A percentile compares a stretch with the other conserved stretches of the same genome.
phyloP scores from a whole-genome alignment of 1,140 invertebrate genomes.

The Dendrolimus kikuchii region DNA sequence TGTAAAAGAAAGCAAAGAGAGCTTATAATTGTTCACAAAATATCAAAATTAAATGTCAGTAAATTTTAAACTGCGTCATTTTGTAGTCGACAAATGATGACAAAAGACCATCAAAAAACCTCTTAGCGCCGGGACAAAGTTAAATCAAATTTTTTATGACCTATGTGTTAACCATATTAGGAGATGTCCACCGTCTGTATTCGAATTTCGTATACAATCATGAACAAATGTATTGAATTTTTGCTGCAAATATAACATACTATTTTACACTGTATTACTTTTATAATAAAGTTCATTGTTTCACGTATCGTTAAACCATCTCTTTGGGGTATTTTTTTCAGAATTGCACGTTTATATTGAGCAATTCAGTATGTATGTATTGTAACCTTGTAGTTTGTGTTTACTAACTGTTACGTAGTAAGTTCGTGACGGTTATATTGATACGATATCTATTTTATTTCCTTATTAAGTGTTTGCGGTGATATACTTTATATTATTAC shows the following conservation, averaged over 20 bases:
- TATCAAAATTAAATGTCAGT: too few species aligned
- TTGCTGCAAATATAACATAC: too few species aligned
- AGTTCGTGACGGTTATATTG: constrained; percentile 5
- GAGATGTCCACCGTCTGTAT: background rate
- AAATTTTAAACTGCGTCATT: too few species aligned
- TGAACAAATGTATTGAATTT: too few species aligned
- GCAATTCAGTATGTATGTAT: background rate
- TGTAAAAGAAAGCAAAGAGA: too few species aligned
- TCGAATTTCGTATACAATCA: too few species aligned
- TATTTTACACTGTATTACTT: too few species aligned
- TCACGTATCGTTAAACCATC: background rate
- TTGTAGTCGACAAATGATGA: background rate
- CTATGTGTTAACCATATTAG: constrained; percentile 26
- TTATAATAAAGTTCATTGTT: too few species aligned
- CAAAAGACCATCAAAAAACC: constrained; percentile 4
- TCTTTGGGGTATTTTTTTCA: background rate
- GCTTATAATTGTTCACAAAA: too few species aligned
- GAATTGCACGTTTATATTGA: too few species aligned
- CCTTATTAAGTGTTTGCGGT: constrained; percentile 4
- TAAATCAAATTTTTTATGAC: constrained; percentile 28
- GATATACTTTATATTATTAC: too few species aligned
- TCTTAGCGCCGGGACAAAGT: constrained; percentile 21
- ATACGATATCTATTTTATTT: constrained; percentile 3
- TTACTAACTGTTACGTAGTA: constrained; percentile 2
- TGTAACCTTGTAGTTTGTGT: background rate